Percentiles rank a stretch among this genome's conserved stretches.
Evolutionary conservation across 2,888 invertebrate genomes (phyloP).

Genomic region (Aradus depressus): DNA sequence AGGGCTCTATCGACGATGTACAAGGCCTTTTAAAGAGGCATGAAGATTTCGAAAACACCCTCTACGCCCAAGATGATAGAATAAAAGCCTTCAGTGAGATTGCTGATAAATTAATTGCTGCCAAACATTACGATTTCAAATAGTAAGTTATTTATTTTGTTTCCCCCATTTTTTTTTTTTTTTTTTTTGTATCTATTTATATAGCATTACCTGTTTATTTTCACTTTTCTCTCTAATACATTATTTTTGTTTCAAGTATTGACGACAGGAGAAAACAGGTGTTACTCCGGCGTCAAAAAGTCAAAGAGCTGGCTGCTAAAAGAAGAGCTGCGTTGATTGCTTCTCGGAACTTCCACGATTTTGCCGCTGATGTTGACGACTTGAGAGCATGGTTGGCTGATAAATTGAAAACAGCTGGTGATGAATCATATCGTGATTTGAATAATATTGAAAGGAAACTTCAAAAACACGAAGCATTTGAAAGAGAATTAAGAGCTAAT

Average conservation of each 20-base stretch:
- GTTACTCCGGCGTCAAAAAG: conserved; percentile 56
- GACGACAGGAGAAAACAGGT: conserved; percentile 63
- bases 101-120: conserved; percentile 66
- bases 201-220: conserved; percentile 1
- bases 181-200: neutral
- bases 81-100: conserved; percentile 69
- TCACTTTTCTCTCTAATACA: conserved; percentile 9
- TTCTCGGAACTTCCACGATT: conserved; percentile 82
- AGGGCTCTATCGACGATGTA: conserved; percentile 82
- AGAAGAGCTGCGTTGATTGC: conserved; percentile 65
- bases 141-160: conserved; percentile 44
- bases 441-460: conserved; percentile 81
- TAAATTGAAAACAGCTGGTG: conserved; percentile 80
- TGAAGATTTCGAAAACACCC: conserved; percentile 82
- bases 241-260: conserved; percentile 47
- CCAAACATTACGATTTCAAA: conserved; percentile 66
- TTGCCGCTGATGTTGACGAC: conserved; percentile 85
- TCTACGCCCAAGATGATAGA: conserved; percentile 87
- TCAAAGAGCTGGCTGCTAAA: conserved; percentile 61
- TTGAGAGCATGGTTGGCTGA: conserved; percentile 81
- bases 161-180: conserved; percentile 2
- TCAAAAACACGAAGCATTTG: conserved; percentile 95
- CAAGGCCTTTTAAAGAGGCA: conserved; percentile 87
- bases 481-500: conserved; percentile 86
- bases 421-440: conserved; percentile 85